Conservation (phyloP, 2,888 invertebrate genomes). For the Melieria crassipennis region DNA sequence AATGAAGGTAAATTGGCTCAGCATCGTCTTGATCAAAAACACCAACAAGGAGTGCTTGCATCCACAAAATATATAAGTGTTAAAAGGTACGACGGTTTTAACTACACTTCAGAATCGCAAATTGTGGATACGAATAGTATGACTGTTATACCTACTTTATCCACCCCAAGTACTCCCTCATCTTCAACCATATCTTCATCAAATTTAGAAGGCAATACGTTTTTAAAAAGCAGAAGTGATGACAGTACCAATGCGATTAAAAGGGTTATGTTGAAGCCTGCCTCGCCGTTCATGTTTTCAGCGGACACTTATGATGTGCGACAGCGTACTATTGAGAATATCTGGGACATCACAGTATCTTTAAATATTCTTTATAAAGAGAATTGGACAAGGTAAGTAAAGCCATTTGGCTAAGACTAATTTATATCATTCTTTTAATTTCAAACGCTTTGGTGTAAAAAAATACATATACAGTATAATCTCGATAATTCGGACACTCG, state of each 20-base stretch:
- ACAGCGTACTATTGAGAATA: constrained; percentile 81
- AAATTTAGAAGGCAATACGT: too few species aligned
- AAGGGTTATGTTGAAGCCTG: neutral
- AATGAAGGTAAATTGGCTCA: constrained; percentile 60
- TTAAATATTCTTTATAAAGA: constrained; percentile 88
- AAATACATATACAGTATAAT: too few species aligned
- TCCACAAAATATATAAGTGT: constrained; percentile 61
- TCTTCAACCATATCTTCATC: too few species aligned
- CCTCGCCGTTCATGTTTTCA: constrained; percentile 59
- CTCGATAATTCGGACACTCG: too few species aligned
- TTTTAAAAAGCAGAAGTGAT: too few species aligned
- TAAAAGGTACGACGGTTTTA: constrained; percentile 37
- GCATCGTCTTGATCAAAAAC: constrained; percentile 64
- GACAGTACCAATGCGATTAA: too few species aligned
- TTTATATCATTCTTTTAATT: too few species aligned
- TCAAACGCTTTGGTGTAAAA: too few species aligned
- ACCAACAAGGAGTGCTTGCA: constrained; percentile 70
- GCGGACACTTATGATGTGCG: constrained; percentile 70
- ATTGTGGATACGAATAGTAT: constrained; percentile 56
- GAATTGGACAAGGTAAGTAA: constrained; percentile 86
- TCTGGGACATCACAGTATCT: constrained; percentile 90
- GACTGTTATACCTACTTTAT: constrained; percentile 45
- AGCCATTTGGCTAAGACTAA: neutral
- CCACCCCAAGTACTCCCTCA: constrained; percentile 25
- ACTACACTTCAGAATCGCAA: constrained; percentile 44